Base-by-base conservation (phyloP, 2,113 vertebrate species). In the Myotis lucifugus region DNA sequence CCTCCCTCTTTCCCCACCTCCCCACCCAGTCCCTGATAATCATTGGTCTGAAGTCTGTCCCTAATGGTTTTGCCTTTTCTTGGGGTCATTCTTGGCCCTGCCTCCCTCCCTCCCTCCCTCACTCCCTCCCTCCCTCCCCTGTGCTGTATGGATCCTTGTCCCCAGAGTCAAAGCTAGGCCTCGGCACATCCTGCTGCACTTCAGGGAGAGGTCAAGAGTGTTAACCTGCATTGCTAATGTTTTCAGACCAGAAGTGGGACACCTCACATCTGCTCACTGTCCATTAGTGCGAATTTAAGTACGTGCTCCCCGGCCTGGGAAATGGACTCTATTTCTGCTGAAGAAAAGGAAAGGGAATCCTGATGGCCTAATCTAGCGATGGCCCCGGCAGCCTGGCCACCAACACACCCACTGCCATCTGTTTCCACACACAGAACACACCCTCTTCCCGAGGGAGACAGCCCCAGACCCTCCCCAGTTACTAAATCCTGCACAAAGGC, bases 131-230 rank as follows among this genome's bases (percentile, higher is more conserved):
- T 54, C 32, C 81, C 61, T 82, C 32, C 32, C 87, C 14, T 18
- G 0, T 86, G 37, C 74, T 27, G 0, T 25, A 1, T 14, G 17
- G 29, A 18, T 56, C 59, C 37, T 61, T 10, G 17, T 34, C 73
- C 17, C 4, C 42, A 9, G 15, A 17, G 61, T 67, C 52, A 52
- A 42, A 50, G 37, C 18, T 17, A 9, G 54, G 34, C 56, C 6
- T 27, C 4, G 8, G 11, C 27, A 34, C 1, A 1, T 17, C 18
- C 0, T 13, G 61, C 54, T 27, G 1, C 5, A 25, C n/a, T 23
- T 54, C 6, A 81, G 54, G 40, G 81, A 78, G 40, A 14, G 8
- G 32, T 40, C 19, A 54, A 76, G 79, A 48, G 10, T 5, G 8
- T 27, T 64, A 67, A 66, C 9, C 1, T 3, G 4, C 11, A 61